Evolutionary conservation across 1,140 invertebrate species (phyloP).

Genomic region (Drosophila tsacasi): DNA sequence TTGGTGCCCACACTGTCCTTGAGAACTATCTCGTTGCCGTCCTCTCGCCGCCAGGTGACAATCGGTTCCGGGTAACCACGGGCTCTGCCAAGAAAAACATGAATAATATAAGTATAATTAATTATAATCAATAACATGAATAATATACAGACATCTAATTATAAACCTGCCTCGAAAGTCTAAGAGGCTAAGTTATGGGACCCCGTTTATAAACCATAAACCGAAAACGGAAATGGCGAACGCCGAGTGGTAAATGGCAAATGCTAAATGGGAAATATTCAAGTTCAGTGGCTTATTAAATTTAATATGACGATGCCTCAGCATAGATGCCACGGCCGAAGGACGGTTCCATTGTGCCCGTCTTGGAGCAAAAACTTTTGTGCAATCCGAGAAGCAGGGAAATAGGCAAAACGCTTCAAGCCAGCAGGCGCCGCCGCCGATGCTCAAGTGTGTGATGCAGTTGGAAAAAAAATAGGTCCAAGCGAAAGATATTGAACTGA

Average conservation of each 20-base stretch:
- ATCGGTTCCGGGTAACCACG: slow-evolving; percentile 93
- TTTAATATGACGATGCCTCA: slow-evolving; percentile 52
- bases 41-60: slow-evolving; percentile 94
- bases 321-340: background rate
- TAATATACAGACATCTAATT: background rate
- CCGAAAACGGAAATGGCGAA: slow-evolving; percentile 25
- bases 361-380: slow-evolving; percentile 35
- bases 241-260: slow-evolving; percentile 28
- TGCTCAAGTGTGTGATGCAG: slow-evolving; percentile 33
- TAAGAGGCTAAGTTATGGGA: background rate
- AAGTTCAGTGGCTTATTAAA: slow-evolving; percentile 68
- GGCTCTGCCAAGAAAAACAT: slow-evolving; percentile 86
- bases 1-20: slow-evolving; percentile 88
- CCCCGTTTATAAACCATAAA: background rate
- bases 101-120: background rate
- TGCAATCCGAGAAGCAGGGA: slow-evolving; percentile 17
- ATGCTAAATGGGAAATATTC: slow-evolving; percentile 48
- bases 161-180: background rate
- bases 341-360: slow-evolving; percentile 28
- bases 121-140: background rate
- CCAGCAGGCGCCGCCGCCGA: slow-evolving; percentile 41
- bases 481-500: background rate
- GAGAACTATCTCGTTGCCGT: slow-evolving; percentile 92
- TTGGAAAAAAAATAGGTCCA: slow-evolving; percentile 1
- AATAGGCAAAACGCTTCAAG: slow-evolving; percentile 40